phyloP scores from a whole-genome alignment of 2,888 invertebrate genomes.

The Thecophora atra region DNA sequence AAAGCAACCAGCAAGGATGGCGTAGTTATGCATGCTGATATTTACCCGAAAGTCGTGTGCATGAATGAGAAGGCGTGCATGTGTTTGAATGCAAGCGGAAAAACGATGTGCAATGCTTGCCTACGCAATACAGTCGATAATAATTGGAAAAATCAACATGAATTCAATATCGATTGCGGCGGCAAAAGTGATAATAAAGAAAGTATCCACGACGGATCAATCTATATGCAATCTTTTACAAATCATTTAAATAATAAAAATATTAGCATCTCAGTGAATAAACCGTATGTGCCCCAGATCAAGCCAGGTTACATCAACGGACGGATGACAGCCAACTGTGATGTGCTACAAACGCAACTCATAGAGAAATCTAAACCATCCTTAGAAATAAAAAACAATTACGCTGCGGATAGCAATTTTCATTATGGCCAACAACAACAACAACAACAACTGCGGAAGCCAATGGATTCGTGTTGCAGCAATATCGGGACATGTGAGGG shows the following conservation, averaged over 20 bases:
- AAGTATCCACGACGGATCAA: conserved; percentile 36
- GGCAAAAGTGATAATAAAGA: conserved; percentile 10
- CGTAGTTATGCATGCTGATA: conserved; percentile 41
- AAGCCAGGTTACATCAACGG: conserved; percentile 28
- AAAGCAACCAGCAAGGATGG: conserved; percentile 45
- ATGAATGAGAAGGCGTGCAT: conserved; percentile 48
- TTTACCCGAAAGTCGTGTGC: conserved; percentile 48
- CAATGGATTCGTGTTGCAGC: conserved; percentile 34
- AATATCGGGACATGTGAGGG: conserved; percentile 37
- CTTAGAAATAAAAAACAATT: conserved; percentile 12
- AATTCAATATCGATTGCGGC: conserved; percentile 1
- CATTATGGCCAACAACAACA: no score
- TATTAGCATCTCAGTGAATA: conserved; percentile 4
- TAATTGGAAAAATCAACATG: conserved; percentile 38
- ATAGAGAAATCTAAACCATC: neutral
- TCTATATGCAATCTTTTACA: conserved; percentile 38
- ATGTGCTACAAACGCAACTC: conserved; percentile 15
- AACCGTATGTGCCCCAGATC: conserved; percentile 35
- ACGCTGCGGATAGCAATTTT: conserved; percentile 22
- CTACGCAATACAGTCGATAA: conserved; percentile 43
- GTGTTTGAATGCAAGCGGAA: conserved; percentile 46
- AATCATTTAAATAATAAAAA: conserved; percentile 18
- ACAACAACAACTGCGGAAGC: conserved; percentile 35
- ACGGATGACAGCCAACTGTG: conserved; percentile 25
- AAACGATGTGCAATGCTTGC: conserved; percentile 48